Evolutionary conservation across 2,797 vertebrate species (phyloP).

Genomic region (Sebastes jordani): DNA sequence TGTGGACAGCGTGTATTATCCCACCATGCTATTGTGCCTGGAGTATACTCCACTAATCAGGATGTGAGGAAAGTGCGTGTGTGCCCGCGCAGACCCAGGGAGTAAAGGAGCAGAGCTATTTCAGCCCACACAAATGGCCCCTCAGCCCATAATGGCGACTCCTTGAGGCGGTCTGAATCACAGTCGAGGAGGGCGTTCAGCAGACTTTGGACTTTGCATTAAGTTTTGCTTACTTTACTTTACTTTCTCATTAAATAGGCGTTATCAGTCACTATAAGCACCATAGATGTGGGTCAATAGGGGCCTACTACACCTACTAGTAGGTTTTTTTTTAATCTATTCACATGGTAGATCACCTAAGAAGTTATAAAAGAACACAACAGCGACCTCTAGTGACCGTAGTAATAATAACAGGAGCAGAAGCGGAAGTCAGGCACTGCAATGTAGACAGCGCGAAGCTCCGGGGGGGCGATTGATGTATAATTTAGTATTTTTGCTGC

Average conservation of each 20-base stretch:
- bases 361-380: too few relatives aligned
- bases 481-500: too few relatives aligned
- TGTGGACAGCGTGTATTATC: constrained; percentile 55
- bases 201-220: constrained; percentile 21
- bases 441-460: too few relatives aligned
- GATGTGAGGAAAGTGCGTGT: constrained; percentile 58
- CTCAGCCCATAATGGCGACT: constrained; percentile 26
- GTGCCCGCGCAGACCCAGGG: constrained; percentile 9
- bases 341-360: too few relatives aligned
- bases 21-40: constrained; percentile 49
- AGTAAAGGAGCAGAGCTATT: constrained; percentile 26
- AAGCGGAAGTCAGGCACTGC: too few relatives aligned
- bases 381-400: too few relatives aligned
- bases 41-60: constrained; percentile 76
- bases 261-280: too few relatives aligned
- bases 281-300: too few relatives aligned
- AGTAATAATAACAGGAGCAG: neutral
- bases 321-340: too few relatives aligned
- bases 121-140: constrained; percentile 53
- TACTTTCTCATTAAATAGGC: neutral
- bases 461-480: too few relatives aligned
- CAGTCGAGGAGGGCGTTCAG: neutral
- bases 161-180: constrained; percentile 44
- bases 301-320: too few relatives aligned
- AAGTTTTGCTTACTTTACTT: constrained; percentile 10